Conservation (phyloP, 2,797 vertebrate species). For the Borostomias antarcticus region DNA sequence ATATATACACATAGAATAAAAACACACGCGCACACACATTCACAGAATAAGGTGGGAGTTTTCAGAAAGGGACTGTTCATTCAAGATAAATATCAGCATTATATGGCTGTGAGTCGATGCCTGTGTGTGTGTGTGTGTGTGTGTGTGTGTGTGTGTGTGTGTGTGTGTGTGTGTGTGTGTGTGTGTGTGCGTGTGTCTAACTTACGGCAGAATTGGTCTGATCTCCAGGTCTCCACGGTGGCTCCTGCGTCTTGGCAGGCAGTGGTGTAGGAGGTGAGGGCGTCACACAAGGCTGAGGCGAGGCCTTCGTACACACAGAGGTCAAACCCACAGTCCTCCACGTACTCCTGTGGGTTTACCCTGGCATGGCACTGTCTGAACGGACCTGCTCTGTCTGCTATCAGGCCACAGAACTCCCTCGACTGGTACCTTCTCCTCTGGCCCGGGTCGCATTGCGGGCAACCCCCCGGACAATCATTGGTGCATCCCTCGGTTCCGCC, state of each 20-base stretch:
- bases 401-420: conserved; percentile 67
- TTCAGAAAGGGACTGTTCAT: not conserved
- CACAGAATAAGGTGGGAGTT: too few species aligned
- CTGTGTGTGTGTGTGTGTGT: not conserved
- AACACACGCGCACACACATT: too few species aligned
- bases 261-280: conserved; percentile 66
- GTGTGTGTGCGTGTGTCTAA: not conserved
- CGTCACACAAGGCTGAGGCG: conserved; percentile 68
- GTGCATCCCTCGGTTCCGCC: conserved; percentile 66
- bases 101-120: not conserved
- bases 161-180: not conserved
- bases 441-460: conserved; percentile 54
- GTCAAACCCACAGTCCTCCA: conserved; percentile 70
- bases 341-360: conserved; percentile 48
- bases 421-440: conserved; percentile 27
- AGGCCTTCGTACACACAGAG: conserved; percentile 75
- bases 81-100: not conserved
- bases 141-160: not conserved
- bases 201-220: conserved; percentile 73
- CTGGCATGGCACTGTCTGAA: conserved; percentile 69
- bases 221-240: conserved; percentile 71
- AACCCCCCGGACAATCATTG: conserved; percentile 62
- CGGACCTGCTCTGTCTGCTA: conserved; percentile 65
- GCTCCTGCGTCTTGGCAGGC: conserved; percentile 69
- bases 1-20: not conserved